Conservation (phyloP, 2,797 vertebrate genomes). For the Pampus argenteus region DNA sequence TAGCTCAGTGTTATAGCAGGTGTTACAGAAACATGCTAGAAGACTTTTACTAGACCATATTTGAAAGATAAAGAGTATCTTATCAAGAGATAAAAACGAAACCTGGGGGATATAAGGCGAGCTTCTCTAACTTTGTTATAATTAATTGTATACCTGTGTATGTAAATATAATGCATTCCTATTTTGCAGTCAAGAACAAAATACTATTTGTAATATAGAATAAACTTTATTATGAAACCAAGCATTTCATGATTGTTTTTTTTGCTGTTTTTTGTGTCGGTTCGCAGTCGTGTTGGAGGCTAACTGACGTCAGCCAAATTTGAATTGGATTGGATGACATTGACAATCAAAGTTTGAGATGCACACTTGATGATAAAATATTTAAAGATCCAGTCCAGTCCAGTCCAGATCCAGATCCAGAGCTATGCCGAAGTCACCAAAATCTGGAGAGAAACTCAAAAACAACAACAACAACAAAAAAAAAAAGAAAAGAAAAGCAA, state of each 20-base stretch:
- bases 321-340: not conserved
- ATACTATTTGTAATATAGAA: conserved; percentile 99
- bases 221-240: conserved; percentile 99
- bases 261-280: conserved; percentile 20
- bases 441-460: not conserved
- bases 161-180: conserved; percentile 99
- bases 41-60: conserved; percentile 91
- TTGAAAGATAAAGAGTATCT: conserved; percentile 89
- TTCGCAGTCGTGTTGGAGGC: not conserved
- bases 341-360: conserved; percentile 1
- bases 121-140: conserved; percentile 99
- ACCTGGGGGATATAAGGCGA: conserved; percentile 97
- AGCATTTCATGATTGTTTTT: conserved; percentile 54
- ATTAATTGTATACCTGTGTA: conserved; percentile 99
- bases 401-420: no score
- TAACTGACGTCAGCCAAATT: not conserved
- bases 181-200: conserved; percentile 99
- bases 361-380: conserved; percentile 17
- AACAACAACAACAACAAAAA: no score
- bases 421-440: no score
- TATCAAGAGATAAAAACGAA: conserved; percentile 91
- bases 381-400: conserved; percentile 8
- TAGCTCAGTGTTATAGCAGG: conserved; percentile 94
- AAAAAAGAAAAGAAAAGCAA: not conserved
- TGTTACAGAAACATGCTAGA: conserved; percentile 89